Evolutionary conservation across 2,797 vertebrate genomes (phyloP), one percentile per base, ranked within the genome.

Genomic region (Sitta carolinensis): DNA sequence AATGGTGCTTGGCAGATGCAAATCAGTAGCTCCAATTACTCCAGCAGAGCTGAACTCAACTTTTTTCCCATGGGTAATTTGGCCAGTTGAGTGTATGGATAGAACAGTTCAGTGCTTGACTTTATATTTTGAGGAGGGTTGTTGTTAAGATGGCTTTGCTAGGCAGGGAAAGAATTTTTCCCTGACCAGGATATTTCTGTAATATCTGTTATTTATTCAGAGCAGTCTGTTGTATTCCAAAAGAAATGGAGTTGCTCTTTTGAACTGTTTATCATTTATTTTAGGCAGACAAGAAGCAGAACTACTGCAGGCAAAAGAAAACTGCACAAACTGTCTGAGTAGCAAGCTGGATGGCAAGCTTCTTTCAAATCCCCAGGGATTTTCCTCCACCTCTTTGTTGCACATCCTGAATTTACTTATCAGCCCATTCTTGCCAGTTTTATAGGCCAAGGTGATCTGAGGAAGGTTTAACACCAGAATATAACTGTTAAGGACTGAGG

Each of bases 171-270:
- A 62, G 48, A 78, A 15, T 66, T 81, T 95, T 86, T 87, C 63
- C 13, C 55, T 78, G 59, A 27, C 48, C 55, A 51, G 67, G 63
- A 76, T n/a, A 69, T 78, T 87, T 89, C 77, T 79, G 38, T 90
- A 89, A 40, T 94, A 84, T 42, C 62, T 75, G 42, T 82, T 86
- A 82, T 93, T 95, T 95, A 92, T 69, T 87, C 55, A 45, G 47
- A 66, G n/a, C 47, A 67, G 27, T 72, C 43, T 80, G 29, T 16
- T 88, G 54, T 86, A 40, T 84, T 86, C 25, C 22, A 72, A 88
- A 93, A 91, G n/a, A 42, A 73, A 77, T 22, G 22, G 48, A 74
- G 18, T n/a, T 77, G 48, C 43, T 90, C 26, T 87, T 79, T 85
- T 50, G 54, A 81, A 22, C 30, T 78, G 64, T 88, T 86, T 75